Evolutionary conservation across 2,888 invertebrate genomes (phyloP).

Genomic region (Melikaiella ostensackeni): DNA sequence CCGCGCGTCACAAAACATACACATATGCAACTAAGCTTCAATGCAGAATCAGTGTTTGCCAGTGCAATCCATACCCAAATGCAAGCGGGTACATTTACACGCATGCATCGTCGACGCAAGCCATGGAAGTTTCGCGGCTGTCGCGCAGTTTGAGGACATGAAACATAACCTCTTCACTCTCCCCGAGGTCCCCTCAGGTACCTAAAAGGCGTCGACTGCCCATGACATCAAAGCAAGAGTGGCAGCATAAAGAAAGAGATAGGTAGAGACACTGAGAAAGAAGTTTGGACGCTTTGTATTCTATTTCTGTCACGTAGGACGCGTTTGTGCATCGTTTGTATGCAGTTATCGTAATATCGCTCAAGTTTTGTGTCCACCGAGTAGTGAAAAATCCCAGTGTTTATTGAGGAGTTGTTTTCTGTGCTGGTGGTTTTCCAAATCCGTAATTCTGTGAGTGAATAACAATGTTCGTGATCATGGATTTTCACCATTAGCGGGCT

Average conservation of each 20-base stretch:
- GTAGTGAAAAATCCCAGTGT: constrained; percentile 4
- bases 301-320: constrained; percentile 67
- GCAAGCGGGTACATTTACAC: too few relatives aligned
- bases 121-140: background rate
- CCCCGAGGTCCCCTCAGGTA: background rate
- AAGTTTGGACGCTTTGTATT: constrained; percentile 48
- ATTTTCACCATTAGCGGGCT: constrained; percentile 71
- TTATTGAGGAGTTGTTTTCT: constrained; percentile 31
- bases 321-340: constrained; percentile 46
- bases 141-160: too few relatives aligned
- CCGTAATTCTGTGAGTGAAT: constrained; percentile 57
- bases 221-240: constrained; percentile 2
- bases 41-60: too few relatives aligned
- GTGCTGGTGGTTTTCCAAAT: constrained; percentile 54
- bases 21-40: too few relatives aligned
- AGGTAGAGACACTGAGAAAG: constrained; percentile 22
- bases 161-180: background rate
- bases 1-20: too few relatives aligned
- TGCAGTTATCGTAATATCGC: constrained; percentile 14
- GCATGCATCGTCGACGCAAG: background rate
- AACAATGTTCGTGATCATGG: constrained; percentile 72
- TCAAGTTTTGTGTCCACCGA: background rate
- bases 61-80: too few relatives aligned
- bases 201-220: background rate
- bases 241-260: background rate